Conservation (phyloP, 2,797 vertebrate species). For the Lophius americanus region DNA sequence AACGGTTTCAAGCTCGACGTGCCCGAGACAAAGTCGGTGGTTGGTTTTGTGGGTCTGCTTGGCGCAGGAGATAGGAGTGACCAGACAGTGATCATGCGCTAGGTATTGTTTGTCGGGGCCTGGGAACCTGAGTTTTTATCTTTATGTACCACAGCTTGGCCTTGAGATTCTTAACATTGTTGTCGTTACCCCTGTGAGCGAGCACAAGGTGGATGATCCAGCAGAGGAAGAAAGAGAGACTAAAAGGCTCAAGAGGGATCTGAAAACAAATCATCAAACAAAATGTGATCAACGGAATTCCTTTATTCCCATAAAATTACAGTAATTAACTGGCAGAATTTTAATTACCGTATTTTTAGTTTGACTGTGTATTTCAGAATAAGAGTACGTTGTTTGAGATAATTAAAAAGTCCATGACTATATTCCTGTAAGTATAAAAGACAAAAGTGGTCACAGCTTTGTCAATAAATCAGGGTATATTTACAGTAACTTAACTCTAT, state of each 20-base stretch:
- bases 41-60: constrained; percentile 28
- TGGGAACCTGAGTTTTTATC: constrained; percentile 85
- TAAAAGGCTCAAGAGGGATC: constrained; percentile 13
- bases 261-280: neutral
- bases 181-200: constrained; percentile 76
- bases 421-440: too few species aligned
- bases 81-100: constrained; percentile 40
- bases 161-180: constrained; percentile 86
- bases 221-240: constrained; percentile 18
- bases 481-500: too few species aligned
- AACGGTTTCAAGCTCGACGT: constrained; percentile 5
- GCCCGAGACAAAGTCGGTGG: neutral
- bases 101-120: constrained; percentile 66
- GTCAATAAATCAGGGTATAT: too few species aligned
- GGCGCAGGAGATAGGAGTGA: constrained; percentile 44
- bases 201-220: constrained; percentile 52
- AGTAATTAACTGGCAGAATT: too few species aligned
- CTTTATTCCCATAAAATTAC: neutral
- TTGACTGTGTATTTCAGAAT: too few species aligned
- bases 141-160: constrained; percentile 67
- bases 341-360: too few species aligned
- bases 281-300: neutral
- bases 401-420: too few species aligned
- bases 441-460: too few species aligned
- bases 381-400: too few species aligned